Conservation (phyloP, 2,113 vertebrate species). For the Suricata suricatta region DNA sequence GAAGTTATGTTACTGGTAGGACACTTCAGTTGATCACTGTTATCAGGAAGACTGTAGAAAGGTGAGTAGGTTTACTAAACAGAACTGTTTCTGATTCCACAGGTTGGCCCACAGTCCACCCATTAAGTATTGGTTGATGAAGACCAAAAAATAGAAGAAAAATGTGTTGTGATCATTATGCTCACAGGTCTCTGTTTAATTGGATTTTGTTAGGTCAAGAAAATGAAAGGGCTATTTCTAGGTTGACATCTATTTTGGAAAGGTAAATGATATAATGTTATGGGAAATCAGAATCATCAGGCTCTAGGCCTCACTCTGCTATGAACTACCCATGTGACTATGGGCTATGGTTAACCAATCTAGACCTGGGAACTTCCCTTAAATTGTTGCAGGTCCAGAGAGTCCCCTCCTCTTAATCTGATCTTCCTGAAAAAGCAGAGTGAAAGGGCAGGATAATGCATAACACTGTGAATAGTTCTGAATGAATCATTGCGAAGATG, state of each 20-base stretch:
- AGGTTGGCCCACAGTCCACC: neutral
- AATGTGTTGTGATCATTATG: neutral
- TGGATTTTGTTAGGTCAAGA: neutral
- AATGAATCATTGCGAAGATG: neutral
- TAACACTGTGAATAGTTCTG: neutral
- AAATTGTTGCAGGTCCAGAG: neutral
- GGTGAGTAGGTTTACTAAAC: neutral
- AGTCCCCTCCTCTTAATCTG: neutral
- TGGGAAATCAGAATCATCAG: neutral
- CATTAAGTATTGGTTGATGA: neutral
- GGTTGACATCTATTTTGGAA: neutral
- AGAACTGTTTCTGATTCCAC: neutral
- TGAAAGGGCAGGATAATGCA: neutral
- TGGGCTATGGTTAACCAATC: neutral
- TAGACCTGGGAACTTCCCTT: neutral
- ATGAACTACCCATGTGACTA: neutral
- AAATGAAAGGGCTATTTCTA: neutral
- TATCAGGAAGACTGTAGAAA: neutral
- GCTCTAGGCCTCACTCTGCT: neutral
- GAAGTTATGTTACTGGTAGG: neutral
- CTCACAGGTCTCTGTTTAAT: neutral
- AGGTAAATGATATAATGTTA: neutral
- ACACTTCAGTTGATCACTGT: neutral
- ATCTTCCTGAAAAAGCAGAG: neutral
- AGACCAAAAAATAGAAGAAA: neutral